Evolutionary conservation across 2,888 invertebrate genomes (phyloP).

Genomic region (Crocallis elinguaria): DNA sequence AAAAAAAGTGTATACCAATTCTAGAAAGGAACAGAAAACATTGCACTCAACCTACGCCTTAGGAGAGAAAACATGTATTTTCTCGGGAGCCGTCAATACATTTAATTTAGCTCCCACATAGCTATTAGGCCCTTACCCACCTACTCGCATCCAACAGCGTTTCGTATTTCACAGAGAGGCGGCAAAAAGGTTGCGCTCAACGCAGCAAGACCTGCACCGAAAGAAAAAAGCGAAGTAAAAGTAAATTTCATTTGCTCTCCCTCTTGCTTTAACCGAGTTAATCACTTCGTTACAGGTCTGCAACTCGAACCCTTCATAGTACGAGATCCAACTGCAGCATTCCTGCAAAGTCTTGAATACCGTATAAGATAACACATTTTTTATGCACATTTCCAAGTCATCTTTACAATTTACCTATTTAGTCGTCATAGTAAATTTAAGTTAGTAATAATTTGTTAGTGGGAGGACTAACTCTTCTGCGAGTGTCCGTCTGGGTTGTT

Average conservation of each 20-base stretch:
- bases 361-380: too few relatives aligned
- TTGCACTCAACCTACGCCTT: not conserved
- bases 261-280: constrained; percentile 45
- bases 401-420: too few relatives aligned
- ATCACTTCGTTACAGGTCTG: constrained; percentile 53
- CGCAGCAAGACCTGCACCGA: constrained; percentile 30
- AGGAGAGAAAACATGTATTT: not conserved
- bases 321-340: too few relatives aligned
- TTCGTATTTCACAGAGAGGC: constrained; percentile 13
- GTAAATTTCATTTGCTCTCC: constrained; percentile 35
- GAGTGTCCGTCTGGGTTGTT: too few relatives aligned
- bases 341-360: too few relatives aligned
- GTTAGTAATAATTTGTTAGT: too few relatives aligned
- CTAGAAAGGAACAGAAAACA: too few relatives aligned
- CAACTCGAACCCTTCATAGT: constrained; percentile 51
- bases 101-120: constrained; percentile 13
- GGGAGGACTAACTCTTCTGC: too few relatives aligned
- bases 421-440: too few relatives aligned
- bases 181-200: constrained; percentile 29
- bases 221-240: constrained; percentile 35
- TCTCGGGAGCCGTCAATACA: constrained; percentile 2
- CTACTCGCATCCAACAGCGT: not conserved
- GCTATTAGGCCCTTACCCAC: constrained; percentile 2
- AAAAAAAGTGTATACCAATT: too few relatives aligned
- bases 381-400: too few relatives aligned